Percentiles rank a stretch among this genome's conserved stretches.
These are phyloP conservation scores for Ophion slaviceki DNA, from an alignment of 2,888 invertebrate species.

Conservation along the genomic window DNA sequence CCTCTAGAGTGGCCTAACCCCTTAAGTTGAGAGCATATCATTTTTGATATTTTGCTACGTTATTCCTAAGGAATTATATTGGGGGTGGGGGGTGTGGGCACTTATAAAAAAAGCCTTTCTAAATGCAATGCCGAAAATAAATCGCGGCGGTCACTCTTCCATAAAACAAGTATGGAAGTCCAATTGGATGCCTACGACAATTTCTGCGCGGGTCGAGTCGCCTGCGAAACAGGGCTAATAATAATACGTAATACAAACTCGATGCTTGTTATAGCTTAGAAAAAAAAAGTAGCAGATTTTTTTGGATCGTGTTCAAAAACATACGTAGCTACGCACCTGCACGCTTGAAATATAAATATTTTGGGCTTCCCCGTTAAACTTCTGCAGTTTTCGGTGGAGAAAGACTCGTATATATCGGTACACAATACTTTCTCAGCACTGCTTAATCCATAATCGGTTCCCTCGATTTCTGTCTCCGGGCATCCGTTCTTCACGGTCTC, in stretches of 20 bases:
- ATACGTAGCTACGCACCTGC: constrained; percentile 80
- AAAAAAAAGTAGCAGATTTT: neutral
- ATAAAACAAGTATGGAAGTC: no score
- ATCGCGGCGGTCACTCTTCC: no score
- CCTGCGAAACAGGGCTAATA: neutral
- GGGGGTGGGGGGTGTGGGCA: no score
- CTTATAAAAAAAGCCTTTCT: no score
- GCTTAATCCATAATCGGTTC: constrained; percentile 69
- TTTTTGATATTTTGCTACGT: no score
- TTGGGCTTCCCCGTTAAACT: constrained; percentile 85
- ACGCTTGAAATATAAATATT: constrained; percentile 86
- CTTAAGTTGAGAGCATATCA: no score
- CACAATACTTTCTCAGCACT: constrained; percentile 71
- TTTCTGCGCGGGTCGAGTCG: no score
- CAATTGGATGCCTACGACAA: no score
- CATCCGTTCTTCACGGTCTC: constrained; percentile 47
- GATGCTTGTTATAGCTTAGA: neutral
- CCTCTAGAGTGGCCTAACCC: no score
- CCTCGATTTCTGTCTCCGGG: constrained; percentile 73
- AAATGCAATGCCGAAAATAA: no score
- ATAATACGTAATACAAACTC: neutral
- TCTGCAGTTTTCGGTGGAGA: constrained; percentile 83
- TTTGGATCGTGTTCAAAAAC: neutral
- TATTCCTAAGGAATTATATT: no score
- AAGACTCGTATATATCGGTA: constrained; percentile 79